Conservation (phyloP, 2,888 invertebrate genomes). For the Tipula lateralis region DNA sequence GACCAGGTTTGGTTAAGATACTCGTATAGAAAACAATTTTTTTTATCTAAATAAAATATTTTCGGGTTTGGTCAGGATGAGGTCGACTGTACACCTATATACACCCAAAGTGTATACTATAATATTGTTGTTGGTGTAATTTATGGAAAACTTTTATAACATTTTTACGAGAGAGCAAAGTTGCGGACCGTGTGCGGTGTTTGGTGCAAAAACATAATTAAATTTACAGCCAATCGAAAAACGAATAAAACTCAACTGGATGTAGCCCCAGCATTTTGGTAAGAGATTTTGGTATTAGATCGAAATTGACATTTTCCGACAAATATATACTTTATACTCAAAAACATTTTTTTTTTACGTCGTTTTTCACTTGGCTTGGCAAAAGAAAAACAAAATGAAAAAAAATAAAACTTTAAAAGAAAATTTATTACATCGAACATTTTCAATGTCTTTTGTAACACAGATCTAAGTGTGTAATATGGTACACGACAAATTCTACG, state of each 20-base stretch:
- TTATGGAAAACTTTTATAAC: no score
- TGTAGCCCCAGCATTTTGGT: no score
- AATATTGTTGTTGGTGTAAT: no score
- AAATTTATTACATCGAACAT: not conserved
- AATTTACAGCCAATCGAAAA: no score
- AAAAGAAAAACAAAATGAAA: not conserved
- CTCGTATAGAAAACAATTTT: not conserved
- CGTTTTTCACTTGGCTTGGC: not conserved
- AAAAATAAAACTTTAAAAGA: not conserved
- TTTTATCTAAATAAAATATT: not conserved
- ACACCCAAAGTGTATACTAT: no score
- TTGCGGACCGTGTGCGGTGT: no score
- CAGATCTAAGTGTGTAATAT: not conserved
- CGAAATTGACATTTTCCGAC: not conserved
- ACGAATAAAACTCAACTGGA: no score
- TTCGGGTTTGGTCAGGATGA: no score
- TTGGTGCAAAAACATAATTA: no score
- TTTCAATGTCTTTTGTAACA: not conserved
- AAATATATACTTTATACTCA: no score
- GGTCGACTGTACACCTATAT: no score
- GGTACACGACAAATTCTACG: not conserved
- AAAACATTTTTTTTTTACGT: not conserved
- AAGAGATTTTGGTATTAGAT: not conserved
- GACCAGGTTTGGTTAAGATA: not conserved
- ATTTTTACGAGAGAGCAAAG: no score